Evolutionary conservation across 2,113 vertebrate genomes (phyloP), one percentile per base, ranked within the genome.

Genomic region (Aplodontia rufa): DNA sequence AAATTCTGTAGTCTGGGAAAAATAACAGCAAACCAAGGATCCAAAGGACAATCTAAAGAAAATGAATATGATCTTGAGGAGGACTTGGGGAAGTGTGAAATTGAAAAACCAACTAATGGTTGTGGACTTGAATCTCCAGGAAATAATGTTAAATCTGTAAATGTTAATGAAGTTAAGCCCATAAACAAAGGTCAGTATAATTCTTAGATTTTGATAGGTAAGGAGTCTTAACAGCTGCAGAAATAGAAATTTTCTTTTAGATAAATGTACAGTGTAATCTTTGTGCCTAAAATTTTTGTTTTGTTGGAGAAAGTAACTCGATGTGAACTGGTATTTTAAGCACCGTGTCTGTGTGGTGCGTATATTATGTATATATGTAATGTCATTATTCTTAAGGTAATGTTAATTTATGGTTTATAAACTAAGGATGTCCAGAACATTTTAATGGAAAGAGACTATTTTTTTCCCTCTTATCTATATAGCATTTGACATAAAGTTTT

Each of bases 1-100:
- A 99, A 99, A 98, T 99, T 99, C 93, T 99, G 99, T 96, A 99
- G 99, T 60, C 97, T 99, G 94, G 99, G 99, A 6, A 99, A 99
- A 96, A 93, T 99, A 95, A 99, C 98, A 87, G 98, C 99, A 83
- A 98, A 96, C 45, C 94, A 97, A 9, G 98, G 97, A 76, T 84
- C 97, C 53, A 99, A 98, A 98, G 98, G 96, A 37, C 98, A 97
- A 0, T 98, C 37, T 89, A 99, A 98, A 93, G 98, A 98, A 42
- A 94, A 92, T 20, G 98, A 97, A 30, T 93, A 78, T 94, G 93
- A 97, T 84, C 86, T 96, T 3, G 96, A 98, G 64, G 97, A 97
- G 64, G 89, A 97, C 10, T 69, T 91, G 24, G 90, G 76, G 3
- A 98, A 98, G 92, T 95, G 80, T 1, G 95, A 97, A 53, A 98